Evolutionary conservation across 2,113 vertebrate genomes (phyloP).

Genomic region (Coregonus clupeaformis): DNA sequence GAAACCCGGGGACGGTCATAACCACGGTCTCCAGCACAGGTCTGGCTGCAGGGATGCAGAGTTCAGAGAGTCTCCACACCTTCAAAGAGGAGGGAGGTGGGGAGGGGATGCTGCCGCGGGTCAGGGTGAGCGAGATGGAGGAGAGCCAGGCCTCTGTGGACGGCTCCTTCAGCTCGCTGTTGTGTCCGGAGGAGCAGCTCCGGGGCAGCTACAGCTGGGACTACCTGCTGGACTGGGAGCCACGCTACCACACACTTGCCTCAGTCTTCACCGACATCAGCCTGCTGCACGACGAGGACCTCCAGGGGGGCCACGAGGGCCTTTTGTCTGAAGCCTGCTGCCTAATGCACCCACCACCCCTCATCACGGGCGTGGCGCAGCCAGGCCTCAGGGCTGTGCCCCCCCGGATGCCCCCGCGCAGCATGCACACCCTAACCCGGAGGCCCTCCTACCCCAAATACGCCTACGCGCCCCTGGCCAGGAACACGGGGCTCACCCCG

Average conservation of each 20-base stretch:
- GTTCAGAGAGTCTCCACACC: slow-evolving; percentile 63
- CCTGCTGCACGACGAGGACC: slow-evolving; percentile 82
- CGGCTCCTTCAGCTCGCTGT: slow-evolving; percentile 62
- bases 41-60: slow-evolving; percentile 56
- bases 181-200: slow-evolving; percentile 60
- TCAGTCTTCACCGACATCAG: slow-evolving; percentile 87
- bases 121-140: slow-evolving; percentile 60
- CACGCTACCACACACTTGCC: slow-evolving; percentile 83
- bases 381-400: slow-evolving; percentile 84
- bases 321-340: slow-evolving; percentile 70
- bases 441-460: slow-evolving; percentile 69
- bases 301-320: slow-evolving; percentile 53
- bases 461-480: slow-evolving; percentile 68
- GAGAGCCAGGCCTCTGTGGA: slow-evolving; percentile 50
- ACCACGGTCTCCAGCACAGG: slow-evolving; percentile 38
- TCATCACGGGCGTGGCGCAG: slow-evolving; percentile 87
- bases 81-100: slow-evolving; percentile 71
- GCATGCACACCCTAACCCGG: slow-evolving; percentile 43
- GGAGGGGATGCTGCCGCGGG: slow-evolving; percentile 61
- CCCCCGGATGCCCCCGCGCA: slow-evolving; percentile 69
- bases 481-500: slow-evolving; percentile 70
- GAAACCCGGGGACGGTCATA: slow-evolving; percentile 38
- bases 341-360: slow-evolving; percentile 82
- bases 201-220: slow-evolving; percentile 73
- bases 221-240: slow-evolving; percentile 82